Conservation (phyloP, 2,888 invertebrate genomes). For the Drosophila algonquin region DNA sequence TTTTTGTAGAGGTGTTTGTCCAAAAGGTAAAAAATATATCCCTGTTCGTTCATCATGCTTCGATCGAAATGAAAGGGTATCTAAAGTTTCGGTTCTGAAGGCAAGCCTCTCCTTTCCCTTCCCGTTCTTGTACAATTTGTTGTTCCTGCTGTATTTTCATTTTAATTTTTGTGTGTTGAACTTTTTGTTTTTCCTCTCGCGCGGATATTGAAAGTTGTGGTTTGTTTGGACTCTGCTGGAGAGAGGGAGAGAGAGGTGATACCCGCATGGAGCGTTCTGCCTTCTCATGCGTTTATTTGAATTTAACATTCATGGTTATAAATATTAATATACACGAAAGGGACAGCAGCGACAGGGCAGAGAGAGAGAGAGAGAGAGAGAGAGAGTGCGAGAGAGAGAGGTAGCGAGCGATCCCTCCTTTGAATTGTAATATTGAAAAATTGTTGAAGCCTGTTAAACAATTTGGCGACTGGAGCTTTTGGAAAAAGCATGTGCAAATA, state of each 20-base stretch:
- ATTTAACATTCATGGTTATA: conserved; percentile 74
- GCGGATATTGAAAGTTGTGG: conserved; percentile 74
- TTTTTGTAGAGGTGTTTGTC: background rate
- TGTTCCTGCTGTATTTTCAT: conserved; percentile 36
- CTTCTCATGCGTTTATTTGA: conserved; percentile 64
- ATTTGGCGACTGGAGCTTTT: conserved; percentile 56
- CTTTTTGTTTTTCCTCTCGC: conserved; percentile 36
- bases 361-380: background rate
- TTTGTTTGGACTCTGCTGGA: conserved; percentile 34
- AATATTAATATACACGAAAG: conserved; percentile 65
- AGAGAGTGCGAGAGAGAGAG: background rate
- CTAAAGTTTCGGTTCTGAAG: background rate
- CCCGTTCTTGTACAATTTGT: conserved; percentile 18
- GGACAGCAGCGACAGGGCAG: background rate
- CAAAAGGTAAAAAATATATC: too few relatives aligned
- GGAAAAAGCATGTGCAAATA: conserved; percentile 35
- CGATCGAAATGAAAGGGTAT: background rate
- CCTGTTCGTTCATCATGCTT: too few relatives aligned
- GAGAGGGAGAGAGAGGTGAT: conserved; percentile 1
- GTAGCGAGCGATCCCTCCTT: conserved; percentile 15
- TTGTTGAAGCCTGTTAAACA: conserved; percentile 67
- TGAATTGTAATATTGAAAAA: conserved; percentile 58
- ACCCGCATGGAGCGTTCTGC: conserved; percentile 12
- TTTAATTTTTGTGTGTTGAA: conserved; percentile 22
- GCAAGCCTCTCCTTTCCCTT: background rate